Base-by-base conservation (phyloP, 2,888 invertebrate species). In the Abrostola triplasia region DNA sequence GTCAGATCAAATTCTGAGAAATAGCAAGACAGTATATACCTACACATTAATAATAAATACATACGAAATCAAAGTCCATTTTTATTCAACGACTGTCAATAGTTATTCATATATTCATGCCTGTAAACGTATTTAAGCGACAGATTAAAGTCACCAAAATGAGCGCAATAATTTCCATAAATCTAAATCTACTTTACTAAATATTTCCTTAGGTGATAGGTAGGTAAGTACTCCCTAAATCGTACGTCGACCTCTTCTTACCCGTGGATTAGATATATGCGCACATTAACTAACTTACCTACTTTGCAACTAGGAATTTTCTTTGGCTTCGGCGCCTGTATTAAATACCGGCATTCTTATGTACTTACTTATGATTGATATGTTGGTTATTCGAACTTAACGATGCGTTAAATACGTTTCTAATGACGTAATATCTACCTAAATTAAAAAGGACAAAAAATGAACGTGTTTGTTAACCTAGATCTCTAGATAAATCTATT, bases 291-390 rank as follows among this genome's bases (percentile, higher is more conserved):
- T 71, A 71, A 75, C 59, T 67, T 70, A 70, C 65, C 68, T 58
- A 68, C 64, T 64, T 67, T 54, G 55, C 55, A 62, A 69, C 62
- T 66, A 70, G 61, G 61, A 66, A 70, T 75, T 79, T 84, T 82
- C 73, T 80, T 84, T 83, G 80, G 81, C 81, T 81, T 84, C 82
- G 35, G 64, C 59, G 66, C 52, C 52, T 67, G 59, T 72, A 54
- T 68, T 59, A 58, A 66, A 60, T 64, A 59, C 36, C 35, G 13
- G 51, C 52, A 58, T 10, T 53, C 35, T 49, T 24, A 51, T 50
- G 24, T 75, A 48, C 49, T n/a, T 74, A 54, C 49, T 59, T 58
- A 70, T 76, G 52, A 70, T 64, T 64, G 59, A 76, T 64, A 63
- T 48, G 36, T 9, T n/a, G 11, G 41, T 37, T 40, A 59, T 47